phyloP scores from a whole-genome alignment of 2,888 invertebrate genomes.

The Orchesellides sinensis region DNA sequence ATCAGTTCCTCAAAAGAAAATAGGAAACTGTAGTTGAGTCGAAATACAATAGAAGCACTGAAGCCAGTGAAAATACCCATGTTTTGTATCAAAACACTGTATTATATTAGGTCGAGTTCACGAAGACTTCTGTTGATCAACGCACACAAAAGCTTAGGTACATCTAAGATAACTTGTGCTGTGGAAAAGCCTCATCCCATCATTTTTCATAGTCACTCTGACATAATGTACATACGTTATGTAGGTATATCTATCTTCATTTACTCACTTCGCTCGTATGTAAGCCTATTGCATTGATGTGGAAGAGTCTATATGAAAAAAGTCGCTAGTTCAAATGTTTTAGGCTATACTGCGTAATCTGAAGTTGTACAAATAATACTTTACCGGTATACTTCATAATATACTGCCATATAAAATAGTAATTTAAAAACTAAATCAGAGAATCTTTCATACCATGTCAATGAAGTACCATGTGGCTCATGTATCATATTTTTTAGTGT shows the following conservation, averaged over 20 bases:
- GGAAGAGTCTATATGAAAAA: not conserved
- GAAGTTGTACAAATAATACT: not conserved
- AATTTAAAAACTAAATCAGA: not conserved
- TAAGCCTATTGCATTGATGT: not conserved
- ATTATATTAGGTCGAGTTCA: not conserved
- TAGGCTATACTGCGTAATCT: too few relatives aligned
- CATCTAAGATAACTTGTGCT: too few relatives aligned
- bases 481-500: slow-evolving; percentile 28
- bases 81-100: not conserved
- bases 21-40: too few relatives aligned
- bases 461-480: slow-evolving; percentile 16
- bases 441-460: not conserved
- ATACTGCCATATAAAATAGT: too few relatives aligned
- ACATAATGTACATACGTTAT: too few relatives aligned
- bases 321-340: not conserved
- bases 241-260: too few relatives aligned
- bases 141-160: not conserved
- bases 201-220: slow-evolving; percentile 38
- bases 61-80: not conserved
- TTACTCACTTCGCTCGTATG: not conserved
- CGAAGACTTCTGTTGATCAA: not conserved
- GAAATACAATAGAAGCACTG: not conserved
- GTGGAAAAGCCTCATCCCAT: slow-evolving; percentile 15
- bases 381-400: too few relatives aligned
- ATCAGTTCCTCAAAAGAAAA: not conserved